Evolutionary conservation across 2,888 invertebrate species (phyloP).

Genomic region (Leptinotarsa rubiginosa): DNA sequence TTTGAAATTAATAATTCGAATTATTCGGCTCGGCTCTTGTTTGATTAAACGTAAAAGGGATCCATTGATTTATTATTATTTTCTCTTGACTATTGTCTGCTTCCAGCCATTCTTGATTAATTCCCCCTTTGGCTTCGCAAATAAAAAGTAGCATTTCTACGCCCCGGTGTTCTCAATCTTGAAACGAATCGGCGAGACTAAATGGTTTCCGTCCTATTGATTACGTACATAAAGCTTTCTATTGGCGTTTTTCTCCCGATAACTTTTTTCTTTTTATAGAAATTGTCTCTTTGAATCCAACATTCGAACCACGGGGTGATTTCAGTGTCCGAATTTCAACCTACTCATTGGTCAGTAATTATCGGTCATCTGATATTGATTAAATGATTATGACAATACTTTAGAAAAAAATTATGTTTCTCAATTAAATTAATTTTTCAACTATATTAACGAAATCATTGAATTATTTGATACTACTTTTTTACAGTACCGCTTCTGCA

Average conservation of each 20-base stretch:
- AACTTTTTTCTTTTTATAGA: constrained; percentile 11
- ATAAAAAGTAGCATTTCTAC: constrained; percentile 50
- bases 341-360: neutral
- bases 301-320: neutral
- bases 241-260: constrained; percentile 22
- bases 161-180: constrained; percentile 32
- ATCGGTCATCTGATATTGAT: neutral
- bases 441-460: no score
- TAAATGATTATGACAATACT: neutral
- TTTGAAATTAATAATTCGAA: constrained; percentile 39
- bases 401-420: neutral
- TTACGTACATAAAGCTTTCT: constrained; percentile 40
- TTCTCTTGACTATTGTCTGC: constrained; percentile 54
- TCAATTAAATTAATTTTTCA: no score
- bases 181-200: constrained; percentile 47
- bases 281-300: constrained; percentile 5
- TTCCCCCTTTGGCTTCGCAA: constrained; percentile 47
- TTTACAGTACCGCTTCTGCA: no score
- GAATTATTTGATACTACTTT: no score
- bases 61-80: constrained; percentile 57
- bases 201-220: constrained; percentile 53
- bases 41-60: constrained; percentile 50
- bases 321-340: neutral
- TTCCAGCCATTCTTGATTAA: constrained; percentile 52
- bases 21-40: constrained; percentile 48